Evolutionary conservation across 2,113 vertebrate species (phyloP).

Genomic region (Oceanodroma tethys): DNA sequence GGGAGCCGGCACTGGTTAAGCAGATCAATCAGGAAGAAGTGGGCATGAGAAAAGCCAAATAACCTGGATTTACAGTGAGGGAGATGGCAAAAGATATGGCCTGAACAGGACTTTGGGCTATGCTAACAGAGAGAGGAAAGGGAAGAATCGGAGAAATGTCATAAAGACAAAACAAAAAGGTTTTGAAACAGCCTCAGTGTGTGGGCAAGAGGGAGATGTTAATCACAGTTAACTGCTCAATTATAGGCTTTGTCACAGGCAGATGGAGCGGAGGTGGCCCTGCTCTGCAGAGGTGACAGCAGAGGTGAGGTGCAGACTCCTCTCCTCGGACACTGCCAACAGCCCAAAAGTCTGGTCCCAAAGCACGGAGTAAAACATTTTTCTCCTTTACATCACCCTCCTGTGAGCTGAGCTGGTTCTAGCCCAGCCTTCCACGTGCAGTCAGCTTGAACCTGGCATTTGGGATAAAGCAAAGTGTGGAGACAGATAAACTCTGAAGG

Average conservation of each 20-base stretch:
- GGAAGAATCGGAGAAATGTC: not conserved
- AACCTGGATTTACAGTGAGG: rapidly evolving
- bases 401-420: not conserved
- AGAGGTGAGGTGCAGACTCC: not conserved
- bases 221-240: not conserved
- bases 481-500: not conserved
- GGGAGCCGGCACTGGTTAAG: not conserved
- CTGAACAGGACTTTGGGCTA: not conserved
- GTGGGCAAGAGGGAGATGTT: not conserved
- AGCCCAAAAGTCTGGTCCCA: not conserved
- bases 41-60: not conserved
- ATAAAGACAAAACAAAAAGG: not conserved
- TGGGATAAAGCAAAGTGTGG: not conserved
- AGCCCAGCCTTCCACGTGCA: not conserved
- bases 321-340: not conserved
- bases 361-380: rapidly evolving
- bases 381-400: not conserved
- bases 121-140: not conserved
- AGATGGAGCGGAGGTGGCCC: not conserved
- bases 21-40: not conserved
- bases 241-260: not conserved
- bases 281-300: not conserved
- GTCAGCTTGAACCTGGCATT: not conserved
- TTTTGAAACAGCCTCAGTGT: not conserved
- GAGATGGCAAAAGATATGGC: not conserved